phyloP scores from a whole-genome alignment of 2,888 invertebrate species.

The Mimumesa dahlbomi region DNA sequence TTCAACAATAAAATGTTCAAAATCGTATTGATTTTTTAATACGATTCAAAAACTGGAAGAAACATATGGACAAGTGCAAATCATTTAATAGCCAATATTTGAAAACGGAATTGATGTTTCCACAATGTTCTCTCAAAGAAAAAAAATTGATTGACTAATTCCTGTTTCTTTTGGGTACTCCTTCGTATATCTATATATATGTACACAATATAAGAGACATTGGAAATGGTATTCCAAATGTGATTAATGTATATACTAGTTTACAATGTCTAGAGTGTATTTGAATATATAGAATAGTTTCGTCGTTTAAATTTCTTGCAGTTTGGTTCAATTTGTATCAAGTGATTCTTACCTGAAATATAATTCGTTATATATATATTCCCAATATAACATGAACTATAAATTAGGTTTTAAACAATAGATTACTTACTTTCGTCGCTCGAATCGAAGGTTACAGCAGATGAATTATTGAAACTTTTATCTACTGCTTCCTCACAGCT shows the following conservation, averaged over 20 bases:
- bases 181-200: too few relatives aligned
- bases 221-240: slow-evolving; percentile 1
- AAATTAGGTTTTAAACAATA: slow-evolving; percentile 1
- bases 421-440: slow-evolving; percentile 38
- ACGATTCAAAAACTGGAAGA: too few relatives aligned
- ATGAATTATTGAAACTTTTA: slow-evolving; percentile 12
- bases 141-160: too few relatives aligned
- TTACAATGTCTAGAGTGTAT: slow-evolving; percentile 55
- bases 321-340: slow-evolving; percentile 62
- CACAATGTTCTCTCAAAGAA: too few relatives aligned
- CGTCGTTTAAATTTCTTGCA: slow-evolving; percentile 80
- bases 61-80: too few relatives aligned
- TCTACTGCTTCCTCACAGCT: slow-evolving; percentile 33
- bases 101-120: too few relatives aligned
- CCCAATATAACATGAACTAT: neutral
- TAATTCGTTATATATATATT: too few relatives aligned
- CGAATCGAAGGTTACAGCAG: slow-evolving; percentile 19
- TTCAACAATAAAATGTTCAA: too few relatives aligned
- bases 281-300: slow-evolving; percentile 79
- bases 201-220: too few relatives aligned
- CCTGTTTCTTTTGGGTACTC: too few relatives aligned
- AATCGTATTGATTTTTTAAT: too few relatives aligned
- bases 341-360: slow-evolving; percentile 49
- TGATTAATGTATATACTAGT: slow-evolving; percentile 9
- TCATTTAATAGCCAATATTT: too few relatives aligned